Conservation (phyloP, 2,888 invertebrate species). For the Folsomia candida region DNA sequence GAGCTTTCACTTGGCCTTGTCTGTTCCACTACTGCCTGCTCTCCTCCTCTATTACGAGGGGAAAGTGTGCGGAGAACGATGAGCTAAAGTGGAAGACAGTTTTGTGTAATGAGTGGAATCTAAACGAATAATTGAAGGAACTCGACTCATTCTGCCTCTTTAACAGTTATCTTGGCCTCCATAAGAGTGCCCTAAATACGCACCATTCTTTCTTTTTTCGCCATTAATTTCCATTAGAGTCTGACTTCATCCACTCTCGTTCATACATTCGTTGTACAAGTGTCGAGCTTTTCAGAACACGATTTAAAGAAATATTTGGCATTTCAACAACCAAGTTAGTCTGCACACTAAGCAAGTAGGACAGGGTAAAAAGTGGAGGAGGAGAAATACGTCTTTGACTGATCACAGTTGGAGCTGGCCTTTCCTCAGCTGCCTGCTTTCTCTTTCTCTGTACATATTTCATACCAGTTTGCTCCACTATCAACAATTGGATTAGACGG, state of each 20-base stretch:
- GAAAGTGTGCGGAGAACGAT: slow-evolving; percentile 32
- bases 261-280: not conserved
- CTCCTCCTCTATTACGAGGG: slow-evolving; percentile 5
- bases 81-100: slow-evolving; percentile 44
- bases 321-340: not conserved
- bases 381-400: not conserved
- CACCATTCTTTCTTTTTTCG: not conserved
- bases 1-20: too few relatives aligned
- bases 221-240: not conserved
- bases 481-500: not conserved
- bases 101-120: slow-evolving; percentile 47
- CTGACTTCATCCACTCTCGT: not conserved
- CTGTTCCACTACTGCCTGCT: not conserved
- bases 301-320: not conserved
- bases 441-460: not conserved
- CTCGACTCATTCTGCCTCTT: slow-evolving; percentile 1
- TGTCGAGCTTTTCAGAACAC: not conserved
- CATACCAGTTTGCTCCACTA: not conserved
- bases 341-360: not conserved
- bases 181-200: not conserved
- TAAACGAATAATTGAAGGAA: slow-evolving; percentile 28
- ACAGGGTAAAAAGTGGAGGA: not conserved
- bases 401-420: not conserved
- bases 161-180: not conserved
- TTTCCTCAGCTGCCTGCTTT: slow-evolving; percentile 1